phyloP scores from a whole-genome alignment of 1,140 invertebrate species.

The Eriosoma lanigerum region DNA sequence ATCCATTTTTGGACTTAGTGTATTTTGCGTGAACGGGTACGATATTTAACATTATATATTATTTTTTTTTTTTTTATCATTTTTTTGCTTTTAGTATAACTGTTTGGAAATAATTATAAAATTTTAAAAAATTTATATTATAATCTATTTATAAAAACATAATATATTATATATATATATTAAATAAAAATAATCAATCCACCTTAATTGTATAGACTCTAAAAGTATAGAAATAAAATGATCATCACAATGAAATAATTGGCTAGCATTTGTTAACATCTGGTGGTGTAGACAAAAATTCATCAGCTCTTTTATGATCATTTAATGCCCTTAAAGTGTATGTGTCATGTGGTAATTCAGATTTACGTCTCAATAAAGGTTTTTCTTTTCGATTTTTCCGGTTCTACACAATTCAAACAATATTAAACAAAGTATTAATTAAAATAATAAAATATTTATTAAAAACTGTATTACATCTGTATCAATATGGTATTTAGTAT shows the following conservation, averaged over 20 bases:
- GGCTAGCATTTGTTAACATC: conserved; percentile 81
- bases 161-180: not conserved
- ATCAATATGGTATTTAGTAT: conserved; percentile 56
- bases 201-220: conserved; percentile 34
- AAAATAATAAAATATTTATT: not conserved
- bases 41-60: no score
- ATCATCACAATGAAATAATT: conserved; percentile 35
- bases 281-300: conserved; percentile 79
- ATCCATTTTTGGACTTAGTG: no score
- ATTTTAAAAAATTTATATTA: no score
- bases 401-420: conserved; percentile 57
- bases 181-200: conserved; percentile 6
- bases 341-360: conserved; percentile 88
- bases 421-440: not conserved
- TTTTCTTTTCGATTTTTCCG: conserved; percentile 74
- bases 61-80: no score
- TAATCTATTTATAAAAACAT: not conserved
- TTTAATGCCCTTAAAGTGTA: conserved; percentile 85
- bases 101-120: not conserved
- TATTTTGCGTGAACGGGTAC: no score
- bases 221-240: conserved; percentile 26
- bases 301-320: conserved; percentile 88
- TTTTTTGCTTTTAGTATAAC: no score
- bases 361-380: conserved; percentile 87
- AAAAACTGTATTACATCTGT: conserved; percentile 15